Evolutionary conservation across 1,140 invertebrate species (phyloP).

Genomic region (Frieseomelitta varia): DNA sequence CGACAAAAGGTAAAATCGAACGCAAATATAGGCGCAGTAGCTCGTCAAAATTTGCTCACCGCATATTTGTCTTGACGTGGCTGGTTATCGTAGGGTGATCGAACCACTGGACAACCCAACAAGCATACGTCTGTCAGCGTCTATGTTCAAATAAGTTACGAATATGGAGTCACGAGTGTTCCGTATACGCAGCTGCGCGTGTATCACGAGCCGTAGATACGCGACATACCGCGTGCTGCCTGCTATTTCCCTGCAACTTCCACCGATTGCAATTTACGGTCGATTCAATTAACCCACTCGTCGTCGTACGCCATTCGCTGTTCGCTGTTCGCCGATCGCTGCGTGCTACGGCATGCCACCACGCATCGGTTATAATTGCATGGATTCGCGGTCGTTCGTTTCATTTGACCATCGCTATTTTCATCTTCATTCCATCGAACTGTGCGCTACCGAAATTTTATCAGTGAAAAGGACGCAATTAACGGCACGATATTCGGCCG

Average conservation of each 20-base stretch:
- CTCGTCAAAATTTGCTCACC: conserved; percentile 48
- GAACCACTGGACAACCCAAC: conserved; percentile 21
- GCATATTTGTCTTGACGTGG: conserved; percentile 52
- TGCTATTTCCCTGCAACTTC: conserved; percentile 32
- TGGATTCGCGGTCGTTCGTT: conserved; percentile 10
- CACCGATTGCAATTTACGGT: conserved; percentile 44
- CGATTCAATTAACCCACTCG: conserved; percentile 44
- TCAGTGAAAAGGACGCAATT: conserved; percentile 8
- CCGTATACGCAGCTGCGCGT: background rate
- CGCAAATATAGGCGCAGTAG: conserved; percentile 37
- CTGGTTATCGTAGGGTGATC: conserved; percentile 42
- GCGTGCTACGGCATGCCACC: background rate
- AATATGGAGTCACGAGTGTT: background rate
- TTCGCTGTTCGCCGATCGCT: background rate
- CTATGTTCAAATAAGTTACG: conserved; percentile 4
- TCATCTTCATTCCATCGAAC: background rate
- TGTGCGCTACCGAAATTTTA: background rate
- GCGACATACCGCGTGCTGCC: background rate
- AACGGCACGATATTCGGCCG: background rate
- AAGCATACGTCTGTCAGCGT: background rate
- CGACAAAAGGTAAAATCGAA: conserved; percentile 31
- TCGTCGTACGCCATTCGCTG: background rate
- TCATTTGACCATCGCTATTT: background rate
- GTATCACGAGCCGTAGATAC: background rate
- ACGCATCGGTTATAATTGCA: conserved; percentile 33